Percentiles rank a stretch among this genome's conserved stretches.
phyloP scores from a whole-genome alignment of 1,140 invertebrate genomes.

The Dufourea novaeangliae region DNA sequence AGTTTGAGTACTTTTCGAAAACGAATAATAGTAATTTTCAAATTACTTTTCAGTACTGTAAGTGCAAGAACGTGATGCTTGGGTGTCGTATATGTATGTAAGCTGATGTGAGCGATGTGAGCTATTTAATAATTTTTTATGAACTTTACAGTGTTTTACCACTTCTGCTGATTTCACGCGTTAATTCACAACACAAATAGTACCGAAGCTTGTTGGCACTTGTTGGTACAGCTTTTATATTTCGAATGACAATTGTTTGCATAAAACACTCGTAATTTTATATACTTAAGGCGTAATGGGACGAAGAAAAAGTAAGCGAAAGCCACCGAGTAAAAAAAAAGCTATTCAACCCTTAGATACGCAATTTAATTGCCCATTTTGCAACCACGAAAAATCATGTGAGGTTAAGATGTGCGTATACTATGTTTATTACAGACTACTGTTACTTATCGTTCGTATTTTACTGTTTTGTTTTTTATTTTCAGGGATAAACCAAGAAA shows the following conservation, averaged over 20 bases:
- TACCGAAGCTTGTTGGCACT: constrained; percentile 8
- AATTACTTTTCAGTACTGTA: neutral
- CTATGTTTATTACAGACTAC: neutral
- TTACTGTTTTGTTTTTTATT: constrained; percentile 25
- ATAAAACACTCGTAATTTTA: neutral
- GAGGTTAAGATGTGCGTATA: constrained; percentile 98
- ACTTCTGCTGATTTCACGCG: neutral
- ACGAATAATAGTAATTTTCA: neutral
- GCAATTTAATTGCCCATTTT: constrained; percentile 99
- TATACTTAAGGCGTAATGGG: constrained; percentile 87
- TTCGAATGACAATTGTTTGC: neutral
- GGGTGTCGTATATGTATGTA: neutral
- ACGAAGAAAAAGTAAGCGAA: constrained; percentile 97
- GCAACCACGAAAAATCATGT: constrained; percentile 99
- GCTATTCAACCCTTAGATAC: constrained; percentile 96
- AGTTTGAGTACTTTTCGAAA: neutral
- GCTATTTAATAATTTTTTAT: neutral
- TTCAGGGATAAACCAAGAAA: constrained; percentile 95
- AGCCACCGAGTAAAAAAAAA: constrained; percentile 97
- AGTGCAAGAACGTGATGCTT: too few relatives aligned
- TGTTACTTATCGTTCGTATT: neutral
- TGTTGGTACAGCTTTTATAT: neutral
- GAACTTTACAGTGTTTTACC: neutral
- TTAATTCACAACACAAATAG: constrained; percentile 15
- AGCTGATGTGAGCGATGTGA: neutral